Evolutionary conservation across 2,888 invertebrate species (phyloP), one percentile per base, ranked within the genome.

Genomic region (Papilio gigon): DNA sequence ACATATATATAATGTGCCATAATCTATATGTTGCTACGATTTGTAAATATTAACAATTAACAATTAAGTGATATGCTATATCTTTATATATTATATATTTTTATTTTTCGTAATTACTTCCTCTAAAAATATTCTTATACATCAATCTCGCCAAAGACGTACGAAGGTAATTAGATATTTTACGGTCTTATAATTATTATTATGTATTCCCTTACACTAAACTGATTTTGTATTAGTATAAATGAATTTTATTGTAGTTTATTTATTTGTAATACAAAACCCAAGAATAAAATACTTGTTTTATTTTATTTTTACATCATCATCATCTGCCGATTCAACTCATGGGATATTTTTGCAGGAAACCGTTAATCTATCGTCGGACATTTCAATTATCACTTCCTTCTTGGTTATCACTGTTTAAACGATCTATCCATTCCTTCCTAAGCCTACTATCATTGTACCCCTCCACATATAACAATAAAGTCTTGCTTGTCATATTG

Each of bases 191-290:
- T 62, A 67, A 79, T 74, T 71, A 71, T 73, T 76, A 78, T 77
- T 77, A 75, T 78, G 74, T 75, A 75, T 76, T 72, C 75, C 66
- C 78, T 73, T 77, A 77, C 72, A 72, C 71, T 72, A 75, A 72
- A 76, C 71, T 73, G 56, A 53, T 75, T 77, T 76, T 81, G 81
- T 82, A 80, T 81, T 82, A 82, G 78, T 80, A 77, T 72, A 81
- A 77, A 78, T 78, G 73, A 58, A 78, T 78, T 81, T 80, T 83
- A 85, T 79, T 82, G 76, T 86, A 87, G 85, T 78, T 80, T 88
- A 89, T 88, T 89, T 88, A 89, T 88, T 88, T 87, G 80, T 85
- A 87, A 84, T 87, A 87, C 84, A 84, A 80, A 78, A 73, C 76
- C 73, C 69, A 66, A 77, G 66, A 74, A 76, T 64, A 56, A 68